Base-by-base conservation (phyloP, 2,113 vertebrate species). In the Mormyrus lacerda region DNA sequence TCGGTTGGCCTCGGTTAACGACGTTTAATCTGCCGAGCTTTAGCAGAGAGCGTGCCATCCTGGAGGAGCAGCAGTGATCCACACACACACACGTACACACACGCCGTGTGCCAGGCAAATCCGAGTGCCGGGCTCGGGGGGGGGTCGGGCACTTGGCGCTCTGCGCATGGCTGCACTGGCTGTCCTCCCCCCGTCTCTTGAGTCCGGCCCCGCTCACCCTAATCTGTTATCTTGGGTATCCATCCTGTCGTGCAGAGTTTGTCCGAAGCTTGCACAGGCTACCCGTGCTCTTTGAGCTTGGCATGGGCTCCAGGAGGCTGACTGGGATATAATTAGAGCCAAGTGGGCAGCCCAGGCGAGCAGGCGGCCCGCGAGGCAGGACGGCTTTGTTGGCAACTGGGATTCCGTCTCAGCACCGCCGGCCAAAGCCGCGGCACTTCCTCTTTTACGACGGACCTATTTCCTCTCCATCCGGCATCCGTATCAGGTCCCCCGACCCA, bases 321-420 rank as follows among this genome's bases (percentile, higher is more conserved):
- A 96, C 96, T 97, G 96, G 96, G 96, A 96, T 97, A 95, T 97
- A 97, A 97, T 97, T 97, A 97, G 4, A 96, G 96, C 95, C 50
- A 50, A 39, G 50, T 53, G 85, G n/a, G 48, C 31, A 39, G 85
- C 48, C 95, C 97, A 95, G 93, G 96, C 95, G 96, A 97, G 97
- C 97, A 97, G 97, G 95, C 96, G 97, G 97, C 95, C 96, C 96
- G 96, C 96, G 94, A 96, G 95, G 95, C 95, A 92, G 97, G 96
- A 96, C 96, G 95, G 94, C 96, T 95, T 94, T 96, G 95, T 96
- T 96, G 95, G 96, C 96, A 96, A 95, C 96, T 96, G 96, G 96
- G 97, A 96, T 95, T 96, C 88, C 21, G 90, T 88, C 87, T 89
- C 90, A 2, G 90, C 91, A 91, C 91, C 87, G 65, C 90, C 96